Base-by-base conservation (phyloP, 1,140 invertebrate species). In the Pseudomyrmex flavicornis region DNA sequence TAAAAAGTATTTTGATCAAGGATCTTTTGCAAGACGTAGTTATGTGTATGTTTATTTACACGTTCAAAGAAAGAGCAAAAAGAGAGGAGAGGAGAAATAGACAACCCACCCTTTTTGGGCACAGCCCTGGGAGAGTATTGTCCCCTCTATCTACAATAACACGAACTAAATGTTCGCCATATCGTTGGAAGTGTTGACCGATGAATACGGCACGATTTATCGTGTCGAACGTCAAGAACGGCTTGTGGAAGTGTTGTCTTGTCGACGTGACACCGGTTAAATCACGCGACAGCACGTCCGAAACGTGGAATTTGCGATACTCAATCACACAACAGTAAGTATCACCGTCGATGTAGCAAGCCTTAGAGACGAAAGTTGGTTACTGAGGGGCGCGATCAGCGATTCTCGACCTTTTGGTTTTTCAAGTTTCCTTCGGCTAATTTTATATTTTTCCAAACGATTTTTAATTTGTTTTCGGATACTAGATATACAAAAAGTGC, bases 351-450 rank as follows among this genome's bases (percentile, higher is more conserved):
- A 84, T 59, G 69, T 86, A 68, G 44, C 66, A 12, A 35, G 44
- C n/a, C 63, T 17, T 91, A 88, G 72, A 87, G 87, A 87, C 87
- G 85, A 90, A 75, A 91, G 83, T 91, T 90, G 90, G 75, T 63
- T 72, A 85, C 68, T 73, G 72, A 83, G 73, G 58, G 54, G 73
- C 62, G 56, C 82, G 65, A 58, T 82, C 83, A 91, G 90, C 85
- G 87, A 92, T 83, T 91, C 84, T 92, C 90, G 90, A 92, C 90
- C 85, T 87, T 88, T 8, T 35, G 4, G 35, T 20, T 9, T 35
- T 20, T 56, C 17, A 35, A 15, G 44, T 59, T 48, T 48, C 44
- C 65, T 79, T 56, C 58, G 13, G 35, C 66, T 26, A 9, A 9
- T 17, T 66, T 17, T n/a, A n/a, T 66, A 20, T 9, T 10, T 13